phyloP scores from a whole-genome alignment of 2,113 vertebrate species.

The Narcine bancroftii region DNA sequence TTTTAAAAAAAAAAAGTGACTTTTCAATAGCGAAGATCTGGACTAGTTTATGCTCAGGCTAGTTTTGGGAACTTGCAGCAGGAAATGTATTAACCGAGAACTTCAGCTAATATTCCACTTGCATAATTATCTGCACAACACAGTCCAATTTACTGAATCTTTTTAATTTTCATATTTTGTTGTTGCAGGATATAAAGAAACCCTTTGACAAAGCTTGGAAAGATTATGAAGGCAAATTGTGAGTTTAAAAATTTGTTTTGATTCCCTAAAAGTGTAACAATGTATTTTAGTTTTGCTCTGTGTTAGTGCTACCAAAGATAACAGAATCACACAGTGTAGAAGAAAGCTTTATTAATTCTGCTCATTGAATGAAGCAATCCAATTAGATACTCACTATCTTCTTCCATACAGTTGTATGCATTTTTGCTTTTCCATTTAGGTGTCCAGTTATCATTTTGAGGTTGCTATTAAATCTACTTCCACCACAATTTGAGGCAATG shows the following conservation, averaged over 20 bases:
- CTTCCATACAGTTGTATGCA: too few species aligned
- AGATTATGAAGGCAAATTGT: constrained; percentile 61
- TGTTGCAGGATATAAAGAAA: constrained; percentile 57
- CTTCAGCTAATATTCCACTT: background rate
- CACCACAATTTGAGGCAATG: background rate
- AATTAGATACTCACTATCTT: background rate
- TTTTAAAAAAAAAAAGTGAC: too few species aligned
- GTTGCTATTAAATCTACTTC: background rate
- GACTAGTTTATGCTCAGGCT: too few species aligned
- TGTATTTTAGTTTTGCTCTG: background rate
- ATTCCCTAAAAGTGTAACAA: background rate
- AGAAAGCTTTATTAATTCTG: background rate
- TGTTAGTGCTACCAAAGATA: background rate
- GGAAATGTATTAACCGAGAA: background rate
- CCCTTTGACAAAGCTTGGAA: constrained; percentile 63
- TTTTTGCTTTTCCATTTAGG: background rate
- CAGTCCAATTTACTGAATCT: background rate
- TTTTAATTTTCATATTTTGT: constrained; percentile 32
- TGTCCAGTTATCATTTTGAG: background rate
- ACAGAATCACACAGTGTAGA: background rate
- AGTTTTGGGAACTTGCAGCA: background rate
- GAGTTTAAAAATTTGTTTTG: constrained; percentile 43
- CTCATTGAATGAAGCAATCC: background rate
- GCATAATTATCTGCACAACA: background rate
- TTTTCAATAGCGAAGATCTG: too few species aligned